These are phyloP conservation scores for Orthonychiurus folsomi DNA, from an alignment of 2,888 invertebrate species.

Conservation along the genomic window DNA sequence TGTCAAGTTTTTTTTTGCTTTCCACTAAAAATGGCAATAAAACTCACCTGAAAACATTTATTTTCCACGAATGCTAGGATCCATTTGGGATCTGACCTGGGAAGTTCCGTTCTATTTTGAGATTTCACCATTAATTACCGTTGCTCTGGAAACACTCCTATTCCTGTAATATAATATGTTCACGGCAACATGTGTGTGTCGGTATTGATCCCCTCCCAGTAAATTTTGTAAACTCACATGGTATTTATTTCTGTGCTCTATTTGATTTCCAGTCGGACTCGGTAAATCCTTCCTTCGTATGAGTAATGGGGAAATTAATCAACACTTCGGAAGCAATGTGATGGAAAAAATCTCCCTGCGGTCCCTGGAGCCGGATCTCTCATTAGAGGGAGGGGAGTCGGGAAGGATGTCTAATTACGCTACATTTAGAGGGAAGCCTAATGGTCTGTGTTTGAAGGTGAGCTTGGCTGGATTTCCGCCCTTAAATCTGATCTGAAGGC, in stretches of 20 bases:
- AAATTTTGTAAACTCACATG: no score
- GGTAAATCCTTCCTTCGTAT: conserved; percentile 40
- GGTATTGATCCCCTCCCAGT: no score
- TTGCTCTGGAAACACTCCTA: no score
- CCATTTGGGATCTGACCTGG: no score
- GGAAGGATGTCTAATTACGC: conserved; percentile 39
- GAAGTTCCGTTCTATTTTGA: no score
- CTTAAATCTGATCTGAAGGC: background rate
- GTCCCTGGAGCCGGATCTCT: conserved; percentile 31
- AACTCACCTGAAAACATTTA: no score
- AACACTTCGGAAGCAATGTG: conserved; percentile 18
- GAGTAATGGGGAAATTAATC: conserved; percentile 41
- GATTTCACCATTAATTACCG: no score
- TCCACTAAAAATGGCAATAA: no score
- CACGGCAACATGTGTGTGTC: no score
- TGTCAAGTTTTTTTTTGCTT: no score
- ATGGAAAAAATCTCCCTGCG: conserved; percentile 38
- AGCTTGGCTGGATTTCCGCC: conserved; percentile 14
- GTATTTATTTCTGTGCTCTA: background rate
- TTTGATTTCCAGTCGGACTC: conserved; percentile 18
- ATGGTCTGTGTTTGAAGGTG: conserved; percentile 40
- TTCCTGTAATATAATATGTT: no score
- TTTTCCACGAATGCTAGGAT: no score
- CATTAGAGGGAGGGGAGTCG: conserved; percentile 31
- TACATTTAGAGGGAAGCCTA: conserved; percentile 39